A percentile compares a stretch with the other conserved stretches of the same genome.
Conservation (phyloP, 1,140 invertebrate species). For the Euwallacea fornicatus region DNA sequence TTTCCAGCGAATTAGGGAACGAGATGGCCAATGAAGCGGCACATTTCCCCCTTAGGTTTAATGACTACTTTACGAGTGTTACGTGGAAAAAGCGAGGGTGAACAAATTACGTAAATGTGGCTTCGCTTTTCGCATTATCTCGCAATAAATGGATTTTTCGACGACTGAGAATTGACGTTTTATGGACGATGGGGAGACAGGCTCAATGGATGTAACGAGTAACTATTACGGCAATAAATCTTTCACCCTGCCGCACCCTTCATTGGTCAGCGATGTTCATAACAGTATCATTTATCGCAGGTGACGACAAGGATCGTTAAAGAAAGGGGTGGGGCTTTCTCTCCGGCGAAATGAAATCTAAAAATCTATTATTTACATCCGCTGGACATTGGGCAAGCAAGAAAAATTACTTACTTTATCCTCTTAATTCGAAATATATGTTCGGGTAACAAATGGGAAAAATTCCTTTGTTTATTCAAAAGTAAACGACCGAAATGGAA, state of each 20-base stretch:
- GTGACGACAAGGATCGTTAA: no score
- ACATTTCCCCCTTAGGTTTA: constrained; percentile 31
- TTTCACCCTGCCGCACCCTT: no score
- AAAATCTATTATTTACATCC: no score
- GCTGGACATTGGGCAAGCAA: no score
- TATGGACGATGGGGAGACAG: not conserved
- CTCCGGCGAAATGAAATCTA: no score
- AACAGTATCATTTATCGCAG: no score
- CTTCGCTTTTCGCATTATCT: constrained; percentile 20
- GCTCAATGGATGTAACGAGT: not conserved
- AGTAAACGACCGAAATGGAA: constrained; percentile 12
- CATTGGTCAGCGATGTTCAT: no score
- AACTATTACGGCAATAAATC: no score
- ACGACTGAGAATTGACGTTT: constrained; percentile 1
- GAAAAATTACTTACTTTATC: no score
- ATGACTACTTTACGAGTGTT: constrained; percentile 24
- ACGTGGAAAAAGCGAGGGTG: constrained; percentile 13
- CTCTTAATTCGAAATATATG: constrained; percentile 23
- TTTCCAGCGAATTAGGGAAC: constrained; percentile 40
- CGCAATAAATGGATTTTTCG: constrained; percentile 15
- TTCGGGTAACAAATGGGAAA: constrained; percentile 27
- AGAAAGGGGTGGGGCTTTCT: no score
- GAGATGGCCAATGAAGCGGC: constrained; percentile 39
- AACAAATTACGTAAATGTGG: constrained; percentile 22
- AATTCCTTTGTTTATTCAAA: constrained; percentile 32